These are phyloP conservation scores for Melipona beecheii DNA, from an alignment of 2,888 invertebrate genomes.

Conservation along the genomic window DNA sequence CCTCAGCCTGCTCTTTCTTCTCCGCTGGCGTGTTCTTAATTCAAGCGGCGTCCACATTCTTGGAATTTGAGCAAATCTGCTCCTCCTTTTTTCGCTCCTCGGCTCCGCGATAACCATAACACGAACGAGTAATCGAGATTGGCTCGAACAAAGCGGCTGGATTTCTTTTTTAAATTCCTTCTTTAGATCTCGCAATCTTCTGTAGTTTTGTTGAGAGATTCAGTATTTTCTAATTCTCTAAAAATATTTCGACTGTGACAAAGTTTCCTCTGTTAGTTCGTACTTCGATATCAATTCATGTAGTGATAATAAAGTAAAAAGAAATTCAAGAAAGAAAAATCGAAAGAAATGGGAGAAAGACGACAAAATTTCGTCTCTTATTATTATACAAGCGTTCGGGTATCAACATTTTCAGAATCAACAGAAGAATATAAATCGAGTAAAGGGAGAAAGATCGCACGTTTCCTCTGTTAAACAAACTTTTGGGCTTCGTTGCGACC, in stretches of 20 bases:
- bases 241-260: too few species aligned
- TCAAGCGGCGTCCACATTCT: slow-evolving; percentile 36
- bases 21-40: slow-evolving; percentile 32
- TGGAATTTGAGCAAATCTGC: slow-evolving; percentile 10
- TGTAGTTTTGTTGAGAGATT: background rate
- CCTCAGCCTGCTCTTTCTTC: background rate
- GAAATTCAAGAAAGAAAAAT: background rate
- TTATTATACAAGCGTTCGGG: background rate
- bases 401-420: background rate
- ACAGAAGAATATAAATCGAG: background rate
- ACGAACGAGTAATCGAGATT: slow-evolving; percentile 1
- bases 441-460: background rate
- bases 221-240: background rate
- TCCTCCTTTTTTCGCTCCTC: background rate
- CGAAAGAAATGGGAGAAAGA: background rate
- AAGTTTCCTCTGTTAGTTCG: background rate
- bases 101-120: background rate
- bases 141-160: slow-evolving; percentile 12
- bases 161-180: slow-evolving; percentile 5
- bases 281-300: background rate
- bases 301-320: too few species aligned
- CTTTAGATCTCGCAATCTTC: background rate
- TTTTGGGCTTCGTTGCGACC: background rate
- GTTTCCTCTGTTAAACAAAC: background rate
- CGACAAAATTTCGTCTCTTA: background rate